Evolutionary conservation across 2,888 invertebrate species (phyloP).

Genomic region (Oligia fasciuncula): DNA sequence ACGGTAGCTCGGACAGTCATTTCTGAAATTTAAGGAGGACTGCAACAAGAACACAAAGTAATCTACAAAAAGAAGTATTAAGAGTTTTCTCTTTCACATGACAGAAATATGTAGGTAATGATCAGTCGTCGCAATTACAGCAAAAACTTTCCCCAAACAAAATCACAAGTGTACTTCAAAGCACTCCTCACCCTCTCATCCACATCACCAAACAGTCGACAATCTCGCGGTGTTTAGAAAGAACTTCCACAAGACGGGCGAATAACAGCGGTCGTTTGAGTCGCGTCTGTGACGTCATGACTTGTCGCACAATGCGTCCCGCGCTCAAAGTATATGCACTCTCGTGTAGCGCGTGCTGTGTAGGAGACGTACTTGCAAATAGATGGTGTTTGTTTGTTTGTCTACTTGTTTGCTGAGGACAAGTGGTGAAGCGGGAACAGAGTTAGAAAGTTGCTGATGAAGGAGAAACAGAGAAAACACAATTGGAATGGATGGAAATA

Average conservation of each 20-base stretch:
- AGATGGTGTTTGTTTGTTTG: constrained; percentile 7
- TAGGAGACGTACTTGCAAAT: constrained; percentile 6
- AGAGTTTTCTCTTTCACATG: too few species aligned
- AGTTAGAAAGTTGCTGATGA: not conserved
- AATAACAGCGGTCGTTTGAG: constrained; percentile 57
- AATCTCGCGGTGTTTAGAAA: constrained; percentile 54
- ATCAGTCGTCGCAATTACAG: not conserved
- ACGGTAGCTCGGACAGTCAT: too few species aligned
- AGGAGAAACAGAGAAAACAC: too few species aligned
- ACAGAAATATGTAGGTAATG: not conserved
- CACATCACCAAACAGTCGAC: constrained; percentile 31
- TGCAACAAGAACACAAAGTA: not conserved
- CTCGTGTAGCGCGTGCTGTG: constrained; percentile 35
- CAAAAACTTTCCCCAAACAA: not conserved
- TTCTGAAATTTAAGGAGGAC: not conserved
- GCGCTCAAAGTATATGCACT: constrained; percentile 44
- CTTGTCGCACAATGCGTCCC: constrained; percentile 47
- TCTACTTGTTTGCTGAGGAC: not conserved
- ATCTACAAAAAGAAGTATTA: not conserved
- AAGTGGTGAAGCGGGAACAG: too few species aligned
- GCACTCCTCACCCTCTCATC: not conserved
- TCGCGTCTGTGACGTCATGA: constrained; percentile 34
- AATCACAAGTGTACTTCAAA: constrained; percentile 33
- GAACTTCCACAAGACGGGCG: constrained; percentile 43
- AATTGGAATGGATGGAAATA: not conserved